Evolutionary conservation across 2,113 vertebrate genomes (phyloP).

Genomic region (rat (Rattus norvegicus)): DNA sequence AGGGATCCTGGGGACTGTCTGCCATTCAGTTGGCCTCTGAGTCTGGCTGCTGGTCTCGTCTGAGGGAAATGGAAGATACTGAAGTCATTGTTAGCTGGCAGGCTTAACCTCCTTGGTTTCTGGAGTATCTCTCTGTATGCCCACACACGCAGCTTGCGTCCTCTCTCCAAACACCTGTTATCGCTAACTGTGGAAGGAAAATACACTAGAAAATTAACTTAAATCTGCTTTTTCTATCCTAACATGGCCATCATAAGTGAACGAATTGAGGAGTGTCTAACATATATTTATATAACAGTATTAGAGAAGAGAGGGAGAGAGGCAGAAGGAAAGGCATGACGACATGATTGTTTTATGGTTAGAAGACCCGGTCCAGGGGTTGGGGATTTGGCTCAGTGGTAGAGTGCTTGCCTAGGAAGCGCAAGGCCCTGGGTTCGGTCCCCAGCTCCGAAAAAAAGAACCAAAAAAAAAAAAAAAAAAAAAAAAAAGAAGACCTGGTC

Average conservation of each 20-base stretch:
- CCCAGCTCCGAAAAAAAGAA: too few species aligned
- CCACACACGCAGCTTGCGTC: background rate
- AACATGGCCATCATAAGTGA: background rate
- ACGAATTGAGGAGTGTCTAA: background rate
- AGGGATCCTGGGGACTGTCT: background rate
- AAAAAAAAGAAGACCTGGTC: background rate
- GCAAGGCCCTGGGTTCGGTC: too few species aligned
- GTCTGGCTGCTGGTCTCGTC: background rate
- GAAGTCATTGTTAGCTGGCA: background rate
- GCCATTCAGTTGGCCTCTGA: background rate
- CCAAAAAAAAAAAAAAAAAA: too few species aligned
- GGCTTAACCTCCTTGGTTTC: background rate
- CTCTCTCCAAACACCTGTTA: background rate
- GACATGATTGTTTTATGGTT: background rate
- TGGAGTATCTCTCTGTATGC: background rate
- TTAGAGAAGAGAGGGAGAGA: background rate
- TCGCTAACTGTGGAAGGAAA: background rate
- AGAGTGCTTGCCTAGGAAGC: too few species aligned
- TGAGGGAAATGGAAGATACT: background rate
- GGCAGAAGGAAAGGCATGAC: too few species aligned
- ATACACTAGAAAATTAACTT: background rate
- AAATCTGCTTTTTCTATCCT: background rate
- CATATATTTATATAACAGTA: background rate
- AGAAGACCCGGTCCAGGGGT: background rate
- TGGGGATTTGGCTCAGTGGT: too few species aligned